Evolutionary conservation across 2,797 vertebrate genomes (phyloP).

Genomic region (Ctenosaura bakeri): DNA sequence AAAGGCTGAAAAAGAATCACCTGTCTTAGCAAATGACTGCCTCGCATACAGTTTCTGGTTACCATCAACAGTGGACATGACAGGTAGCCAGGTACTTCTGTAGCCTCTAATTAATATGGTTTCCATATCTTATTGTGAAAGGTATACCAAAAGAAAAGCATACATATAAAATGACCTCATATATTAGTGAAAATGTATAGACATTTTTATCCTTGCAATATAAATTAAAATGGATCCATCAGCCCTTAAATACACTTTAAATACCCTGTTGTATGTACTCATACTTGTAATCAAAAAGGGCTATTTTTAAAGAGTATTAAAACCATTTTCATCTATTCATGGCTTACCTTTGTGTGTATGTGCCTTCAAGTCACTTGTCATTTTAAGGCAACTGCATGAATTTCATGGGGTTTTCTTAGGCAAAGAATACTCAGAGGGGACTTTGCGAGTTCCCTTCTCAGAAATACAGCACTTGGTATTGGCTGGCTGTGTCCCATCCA

Average conservation of each 20-base stretch:
- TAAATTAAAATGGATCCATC: neutral
- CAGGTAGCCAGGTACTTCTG: neutral
- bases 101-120: neutral
- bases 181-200: neutral
- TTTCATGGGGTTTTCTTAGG: no score
- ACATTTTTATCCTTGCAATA: neutral
- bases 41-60: rapidly evolving
- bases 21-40: neutral
- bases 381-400: no score
- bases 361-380: no score
- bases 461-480: no score
- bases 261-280: neutral
- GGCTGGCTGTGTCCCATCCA: no score
- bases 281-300: neutral
- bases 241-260: neutral
- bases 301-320: neutral
- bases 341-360: neutral
- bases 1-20: constrained; percentile 45
- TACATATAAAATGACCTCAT: neutral
- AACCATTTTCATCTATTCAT: neutral
- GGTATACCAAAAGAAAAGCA: neutral
- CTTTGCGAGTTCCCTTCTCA: no score
- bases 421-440: no score
- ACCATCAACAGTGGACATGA: rapidly evolving
- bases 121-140: neutral